Evolutionary conservation across 2,113 vertebrate species (phyloP).

Genomic region (Neotragus pygmaeus): DNA sequence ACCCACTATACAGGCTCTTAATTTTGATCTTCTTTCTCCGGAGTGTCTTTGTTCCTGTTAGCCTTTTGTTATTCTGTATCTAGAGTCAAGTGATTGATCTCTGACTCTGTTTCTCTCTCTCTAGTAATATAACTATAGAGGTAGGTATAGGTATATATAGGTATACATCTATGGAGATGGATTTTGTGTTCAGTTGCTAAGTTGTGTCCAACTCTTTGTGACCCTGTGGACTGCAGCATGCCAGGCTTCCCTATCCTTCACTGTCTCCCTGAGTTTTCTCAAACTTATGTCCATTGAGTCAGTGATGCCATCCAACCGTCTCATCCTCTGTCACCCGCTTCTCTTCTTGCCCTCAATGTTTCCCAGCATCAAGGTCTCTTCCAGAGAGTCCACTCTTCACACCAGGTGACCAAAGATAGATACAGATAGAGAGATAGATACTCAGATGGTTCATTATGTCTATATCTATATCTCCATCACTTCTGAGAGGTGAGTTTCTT

Average conservation of each 20-base stretch:
- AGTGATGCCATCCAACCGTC: neutral
- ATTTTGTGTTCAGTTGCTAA: neutral
- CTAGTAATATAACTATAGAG: neutral
- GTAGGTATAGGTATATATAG: too few species aligned
- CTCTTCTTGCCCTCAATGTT: neutral
- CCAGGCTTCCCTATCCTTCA: neutral
- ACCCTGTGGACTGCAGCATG: neutral
- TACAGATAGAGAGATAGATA: neutral
- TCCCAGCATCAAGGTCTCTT: neutral
- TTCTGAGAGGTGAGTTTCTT: neutral
- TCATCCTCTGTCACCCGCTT: neutral
- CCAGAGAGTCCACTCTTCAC: neutral
- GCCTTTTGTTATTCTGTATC: neutral
- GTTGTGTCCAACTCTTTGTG: neutral
- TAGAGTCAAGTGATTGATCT: neutral
- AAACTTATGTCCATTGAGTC: neutral
- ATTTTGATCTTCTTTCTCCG: neutral
- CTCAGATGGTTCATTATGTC: neutral
- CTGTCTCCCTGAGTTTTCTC: neutral
- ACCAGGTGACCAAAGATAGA: neutral
- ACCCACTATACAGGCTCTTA: neutral
- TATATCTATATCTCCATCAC: neutral
- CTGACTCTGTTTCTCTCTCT: neutral
- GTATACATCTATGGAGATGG: neutral
- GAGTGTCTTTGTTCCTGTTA: neutral